Percentiles rank a stretch among this genome's conserved stretches.
Conservation (phyloP, 2,797 vertebrate genomes). For the Delichon dasypus region DNA sequence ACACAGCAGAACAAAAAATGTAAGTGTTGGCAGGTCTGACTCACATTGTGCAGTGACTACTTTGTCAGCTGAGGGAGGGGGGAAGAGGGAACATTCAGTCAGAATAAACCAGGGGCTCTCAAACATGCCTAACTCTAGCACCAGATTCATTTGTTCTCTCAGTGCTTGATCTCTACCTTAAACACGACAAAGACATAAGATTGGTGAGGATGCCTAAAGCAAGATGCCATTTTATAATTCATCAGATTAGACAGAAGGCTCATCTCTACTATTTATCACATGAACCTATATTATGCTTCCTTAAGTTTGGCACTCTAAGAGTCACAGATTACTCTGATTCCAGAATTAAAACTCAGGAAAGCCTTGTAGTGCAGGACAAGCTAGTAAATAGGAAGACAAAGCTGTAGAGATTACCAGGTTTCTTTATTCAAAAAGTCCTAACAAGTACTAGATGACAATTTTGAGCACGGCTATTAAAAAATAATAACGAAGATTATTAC, state of each 20-base stretch:
- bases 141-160: not conserved
- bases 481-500: not conserved
- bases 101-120: slow-evolving; percentile 9
- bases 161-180: not conserved
- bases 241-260: not conserved
- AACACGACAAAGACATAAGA: not conserved
- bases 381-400: not conserved
- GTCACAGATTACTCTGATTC: not conserved
- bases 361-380: not conserved
- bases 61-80: not conserved
- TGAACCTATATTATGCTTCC: not conserved
- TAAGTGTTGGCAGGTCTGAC: not conserved
- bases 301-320: not conserved
- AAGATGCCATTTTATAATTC: slow-evolving; percentile 8
- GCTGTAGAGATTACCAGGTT: not conserved
- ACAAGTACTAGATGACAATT: not conserved
- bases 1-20: not conserved
- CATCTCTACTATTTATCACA: not conserved
- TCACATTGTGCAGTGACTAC: not conserved
- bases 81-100: not conserved
- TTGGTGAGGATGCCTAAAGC: not conserved
- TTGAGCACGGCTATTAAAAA: not conserved
- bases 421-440: not conserved
- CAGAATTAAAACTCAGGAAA: not conserved
- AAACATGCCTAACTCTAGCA: not conserved